These are phyloP conservation scores for Xanthia icteritia DNA, from an alignment of 2,888 invertebrate genomes.

Conservation along the genomic window DNA sequence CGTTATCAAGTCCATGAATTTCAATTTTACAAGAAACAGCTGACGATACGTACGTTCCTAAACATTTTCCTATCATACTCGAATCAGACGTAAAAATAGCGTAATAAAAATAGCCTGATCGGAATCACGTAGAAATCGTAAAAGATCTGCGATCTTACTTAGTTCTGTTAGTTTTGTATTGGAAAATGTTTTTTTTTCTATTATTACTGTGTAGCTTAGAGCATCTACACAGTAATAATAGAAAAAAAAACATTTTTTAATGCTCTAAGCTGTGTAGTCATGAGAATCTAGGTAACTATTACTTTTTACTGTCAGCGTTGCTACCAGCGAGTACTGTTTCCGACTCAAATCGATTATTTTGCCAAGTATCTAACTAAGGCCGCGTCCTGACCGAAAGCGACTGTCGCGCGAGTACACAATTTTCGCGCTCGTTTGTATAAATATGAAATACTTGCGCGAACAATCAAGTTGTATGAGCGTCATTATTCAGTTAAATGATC, in stretches of 20 bases:
- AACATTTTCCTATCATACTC: slow-evolving; percentile 13
- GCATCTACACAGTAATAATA: too few relatives aligned
- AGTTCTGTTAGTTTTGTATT: slow-evolving; percentile 24
- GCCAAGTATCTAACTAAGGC: background rate
- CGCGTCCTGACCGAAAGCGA: background rate
- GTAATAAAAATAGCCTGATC: slow-evolving; percentile 50
- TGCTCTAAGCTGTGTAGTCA: too few relatives aligned
- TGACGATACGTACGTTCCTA: slow-evolving; percentile 1
- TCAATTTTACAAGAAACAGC: slow-evolving; percentile 9
- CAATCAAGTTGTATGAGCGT: background rate
- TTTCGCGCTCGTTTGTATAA: background rate
- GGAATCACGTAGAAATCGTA: slow-evolving; percentile 34
- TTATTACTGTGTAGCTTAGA: background rate
- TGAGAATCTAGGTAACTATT: background rate
- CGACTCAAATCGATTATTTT: background rate
- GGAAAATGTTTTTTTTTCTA: slow-evolving; percentile 17
- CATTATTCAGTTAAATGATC: background rate
- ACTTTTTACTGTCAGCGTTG: background rate
- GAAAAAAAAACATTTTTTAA: too few relatives aligned
- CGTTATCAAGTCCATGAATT: slow-evolving; percentile 8
- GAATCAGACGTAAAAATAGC: slow-evolving; percentile 46
- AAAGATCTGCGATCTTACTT: slow-evolving; percentile 29
- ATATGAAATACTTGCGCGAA: background rate
- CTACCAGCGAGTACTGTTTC: too few relatives aligned
- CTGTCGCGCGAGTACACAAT: background rate